phyloP scores from a whole-genome alignment of 1,140 invertebrate genomes.

The Manduca sexta region DNA sequence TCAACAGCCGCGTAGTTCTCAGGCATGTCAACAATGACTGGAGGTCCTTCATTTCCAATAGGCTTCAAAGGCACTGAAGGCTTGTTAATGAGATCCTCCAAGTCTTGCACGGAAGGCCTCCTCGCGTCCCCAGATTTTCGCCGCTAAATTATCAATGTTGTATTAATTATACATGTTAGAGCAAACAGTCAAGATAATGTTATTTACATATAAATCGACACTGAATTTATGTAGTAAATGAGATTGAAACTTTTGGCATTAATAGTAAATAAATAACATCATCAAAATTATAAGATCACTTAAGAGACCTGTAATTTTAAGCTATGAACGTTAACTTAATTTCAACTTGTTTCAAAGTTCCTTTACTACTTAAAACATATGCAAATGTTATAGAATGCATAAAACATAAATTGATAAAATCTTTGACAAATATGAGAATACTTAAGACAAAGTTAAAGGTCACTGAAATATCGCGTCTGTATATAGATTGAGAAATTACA shows the following conservation, averaged over 20 bases:
- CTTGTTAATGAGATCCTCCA: conserved; percentile 92
- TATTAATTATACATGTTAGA: not conserved
- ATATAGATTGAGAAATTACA: conserved; percentile 48
- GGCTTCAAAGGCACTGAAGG: conserved; percentile 90
- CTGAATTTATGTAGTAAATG: not conserved
- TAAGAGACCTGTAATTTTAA: no score
- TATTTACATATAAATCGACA: conserved; percentile 41
- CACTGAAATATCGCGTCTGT: conserved; percentile 18
- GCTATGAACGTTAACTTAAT: no score
- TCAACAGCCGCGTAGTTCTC: conserved; percentile 94
- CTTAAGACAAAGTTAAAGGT: conserved; percentile 16
- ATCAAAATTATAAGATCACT: no score
- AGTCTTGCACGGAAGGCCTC: conserved; percentile 88
- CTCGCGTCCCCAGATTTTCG: conserved; percentile 89
- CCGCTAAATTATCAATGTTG: conserved; percentile 75
- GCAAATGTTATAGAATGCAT: not conserved
- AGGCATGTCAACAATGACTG: conserved; percentile 90
- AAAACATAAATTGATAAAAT: not conserved
- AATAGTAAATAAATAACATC: no score
- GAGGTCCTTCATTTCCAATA: conserved; percentile 84
- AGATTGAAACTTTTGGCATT: not conserved
- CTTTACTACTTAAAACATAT: not conserved
- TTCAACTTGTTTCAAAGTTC: not conserved
- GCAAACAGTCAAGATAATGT: conserved; percentile 11
- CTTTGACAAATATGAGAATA: not conserved